Conservation (phyloP, 2,888 invertebrate species). For the Drosophila algonquin region DNA sequence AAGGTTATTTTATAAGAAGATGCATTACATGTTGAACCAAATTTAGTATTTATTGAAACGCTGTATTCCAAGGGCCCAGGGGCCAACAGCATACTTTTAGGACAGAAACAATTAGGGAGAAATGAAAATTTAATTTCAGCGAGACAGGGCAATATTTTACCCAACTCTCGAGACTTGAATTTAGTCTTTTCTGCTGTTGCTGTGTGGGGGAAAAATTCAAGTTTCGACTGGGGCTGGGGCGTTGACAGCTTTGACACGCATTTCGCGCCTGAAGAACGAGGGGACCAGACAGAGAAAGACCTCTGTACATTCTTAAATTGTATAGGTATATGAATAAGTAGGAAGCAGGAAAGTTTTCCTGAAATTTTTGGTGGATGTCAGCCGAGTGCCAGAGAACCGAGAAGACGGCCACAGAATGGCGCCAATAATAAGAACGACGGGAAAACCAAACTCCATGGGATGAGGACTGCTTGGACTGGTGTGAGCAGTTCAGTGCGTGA, state of each 20-base stretch:
- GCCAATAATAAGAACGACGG: conserved; percentile 19
- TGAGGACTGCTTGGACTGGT: conserved; percentile 15
- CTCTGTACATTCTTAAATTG: conserved; percentile 47
- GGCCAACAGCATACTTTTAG: background rate
- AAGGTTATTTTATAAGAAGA: no score
- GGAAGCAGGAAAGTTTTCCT: conserved; percentile 38
- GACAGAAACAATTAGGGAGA: conserved; percentile 24
- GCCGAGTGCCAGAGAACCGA: conserved; percentile 11
- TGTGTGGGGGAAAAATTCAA: conserved; percentile 10
- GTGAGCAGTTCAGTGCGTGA: conserved; percentile 31
- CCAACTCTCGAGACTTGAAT: conserved; percentile 28
- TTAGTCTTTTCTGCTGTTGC: background rate
- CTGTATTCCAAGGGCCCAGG: background rate
- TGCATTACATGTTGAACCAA: background rate
- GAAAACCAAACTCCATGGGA: background rate
- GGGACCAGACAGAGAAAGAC: conserved; percentile 9
- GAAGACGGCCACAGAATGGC: conserved; percentile 41
- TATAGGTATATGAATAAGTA: conserved; percentile 30
- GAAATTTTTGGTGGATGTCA: conserved; percentile 39
- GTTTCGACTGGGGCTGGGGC: background rate
- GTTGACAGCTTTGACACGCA: conserved; percentile 52
- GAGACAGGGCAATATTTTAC: conserved; percentile 19
- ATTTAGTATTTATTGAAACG: background rate
- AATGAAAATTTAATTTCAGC: conserved; percentile 35
- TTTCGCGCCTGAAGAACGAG: conserved; percentile 38